Conservation (phyloP, 2,113 vertebrate species). For the Raja brachyura region DNA sequence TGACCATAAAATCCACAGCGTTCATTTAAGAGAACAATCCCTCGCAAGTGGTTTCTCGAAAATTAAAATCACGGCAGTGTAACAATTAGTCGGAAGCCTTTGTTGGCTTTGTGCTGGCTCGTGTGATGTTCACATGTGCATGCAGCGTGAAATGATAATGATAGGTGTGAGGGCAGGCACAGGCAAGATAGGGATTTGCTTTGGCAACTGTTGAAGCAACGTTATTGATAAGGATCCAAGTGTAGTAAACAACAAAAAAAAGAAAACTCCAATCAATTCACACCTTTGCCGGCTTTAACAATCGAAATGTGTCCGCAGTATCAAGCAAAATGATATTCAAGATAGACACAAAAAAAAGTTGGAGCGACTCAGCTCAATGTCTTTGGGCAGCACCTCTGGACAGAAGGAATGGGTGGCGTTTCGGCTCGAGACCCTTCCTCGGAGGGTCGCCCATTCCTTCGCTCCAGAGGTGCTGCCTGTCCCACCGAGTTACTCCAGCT, state of each 20-base stretch:
- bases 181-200: background rate
- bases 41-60: background rate
- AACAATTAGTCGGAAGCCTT: slow-evolving; percentile 6
- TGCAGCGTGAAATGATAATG: background rate
- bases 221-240: background rate
- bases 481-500: too few species aligned
- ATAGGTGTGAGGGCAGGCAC: background rate
- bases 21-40: background rate
- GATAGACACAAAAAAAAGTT: too few species aligned
- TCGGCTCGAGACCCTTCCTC: too few species aligned
- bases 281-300: background rate
- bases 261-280: background rate
- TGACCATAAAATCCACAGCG: background rate
- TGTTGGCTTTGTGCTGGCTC: background rate
- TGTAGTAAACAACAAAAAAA: background rate
- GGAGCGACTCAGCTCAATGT: too few species aligned
- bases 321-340: background rate
- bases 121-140: background rate
- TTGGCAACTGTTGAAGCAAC: background rate
- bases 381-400: too few species aligned
- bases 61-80: background rate
- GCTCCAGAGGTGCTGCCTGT: too few species aligned
- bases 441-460: too few species aligned
- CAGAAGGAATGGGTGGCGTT: too few species aligned
- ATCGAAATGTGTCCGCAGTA: background rate